phyloP scores from a whole-genome alignment of 2,888 invertebrate genomes.

The Callosobruchus maculatus region DNA sequence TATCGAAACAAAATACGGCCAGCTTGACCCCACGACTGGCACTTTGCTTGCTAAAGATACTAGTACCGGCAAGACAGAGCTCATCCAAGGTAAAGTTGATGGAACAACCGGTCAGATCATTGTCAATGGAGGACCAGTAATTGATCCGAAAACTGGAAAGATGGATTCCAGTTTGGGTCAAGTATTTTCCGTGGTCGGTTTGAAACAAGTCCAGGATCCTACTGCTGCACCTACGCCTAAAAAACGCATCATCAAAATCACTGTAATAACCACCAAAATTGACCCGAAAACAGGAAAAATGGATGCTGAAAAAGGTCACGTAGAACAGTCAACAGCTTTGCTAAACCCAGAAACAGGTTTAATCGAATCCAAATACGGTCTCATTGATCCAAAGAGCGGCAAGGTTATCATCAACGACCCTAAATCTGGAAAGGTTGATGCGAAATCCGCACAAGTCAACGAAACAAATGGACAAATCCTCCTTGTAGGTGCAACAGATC shows the following conservation, averaged over 20 bases:
- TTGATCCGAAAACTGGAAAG: slow-evolving; percentile 66
- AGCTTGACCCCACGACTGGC: slow-evolving; percentile 65
- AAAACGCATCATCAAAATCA: slow-evolving; percentile 55
- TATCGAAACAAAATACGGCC: slow-evolving; percentile 70
- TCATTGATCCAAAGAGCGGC: slow-evolving; percentile 61
- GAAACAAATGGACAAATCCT: slow-evolving; percentile 66
- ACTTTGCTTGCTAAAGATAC: slow-evolving; percentile 61
- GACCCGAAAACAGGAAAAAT: slow-evolving; percentile 64
- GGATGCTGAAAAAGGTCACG: slow-evolving; percentile 64
- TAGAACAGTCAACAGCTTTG: slow-evolving; percentile 68
- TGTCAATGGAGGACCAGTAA: slow-evolving; percentile 60
- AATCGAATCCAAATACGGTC: slow-evolving; percentile 55
- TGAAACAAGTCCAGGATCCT: slow-evolving; percentile 47
- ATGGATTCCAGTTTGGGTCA: slow-evolving; percentile 63
- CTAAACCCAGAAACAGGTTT: slow-evolving; percentile 50
- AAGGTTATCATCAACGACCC: slow-evolving; percentile 61
- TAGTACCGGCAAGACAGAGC: slow-evolving; percentile 60
- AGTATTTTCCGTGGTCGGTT: slow-evolving; percentile 46
- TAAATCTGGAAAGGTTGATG: slow-evolving; percentile 61
- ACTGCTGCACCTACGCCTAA: slow-evolving; percentile 39
- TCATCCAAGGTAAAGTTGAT: slow-evolving; percentile 61
- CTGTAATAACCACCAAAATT: slow-evolving; percentile 61
- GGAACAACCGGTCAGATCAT: slow-evolving; percentile 66
- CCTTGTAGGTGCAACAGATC: slow-evolving; percentile 57
- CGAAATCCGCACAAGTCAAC: slow-evolving; percentile 63